phyloP scores from a whole-genome alignment of 2,113 vertebrate genomes.

The Thamnaconus septentrionalis region DNA sequence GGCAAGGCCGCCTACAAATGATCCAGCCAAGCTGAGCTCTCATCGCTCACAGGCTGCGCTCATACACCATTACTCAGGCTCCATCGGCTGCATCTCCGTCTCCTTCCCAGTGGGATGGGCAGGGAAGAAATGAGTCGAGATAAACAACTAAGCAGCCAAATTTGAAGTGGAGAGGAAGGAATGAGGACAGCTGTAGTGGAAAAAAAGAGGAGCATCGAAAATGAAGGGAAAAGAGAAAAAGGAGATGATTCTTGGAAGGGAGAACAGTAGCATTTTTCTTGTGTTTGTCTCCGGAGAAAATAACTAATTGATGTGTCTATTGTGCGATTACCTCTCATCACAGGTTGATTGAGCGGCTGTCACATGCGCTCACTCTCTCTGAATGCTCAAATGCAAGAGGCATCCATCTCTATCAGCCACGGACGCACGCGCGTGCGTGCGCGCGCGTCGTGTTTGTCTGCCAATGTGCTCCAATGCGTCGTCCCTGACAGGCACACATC shows the following conservation, averaged over 20 bases:
- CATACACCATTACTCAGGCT: conserved; percentile 64
- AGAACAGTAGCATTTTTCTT: conserved; percentile 21
- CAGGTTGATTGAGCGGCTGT: conserved; percentile 75
- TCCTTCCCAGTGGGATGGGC: conserved; percentile 48
- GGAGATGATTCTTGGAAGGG: conserved; percentile 60
- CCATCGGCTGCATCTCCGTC: conserved; percentile 59
- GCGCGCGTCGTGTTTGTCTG: not conserved
- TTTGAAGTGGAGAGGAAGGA: conserved; percentile 42
- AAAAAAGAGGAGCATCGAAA: conserved; percentile 32
- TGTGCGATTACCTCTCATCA: conserved; percentile 74
- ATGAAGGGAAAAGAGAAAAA: conserved; percentile 49
- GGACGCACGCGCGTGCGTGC: not conserved
- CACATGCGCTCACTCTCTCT: conserved; percentile 50
- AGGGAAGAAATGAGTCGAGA: conserved; percentile 55
- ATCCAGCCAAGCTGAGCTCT: conserved; percentile 45
- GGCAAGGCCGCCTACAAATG: conserved; percentile 48
- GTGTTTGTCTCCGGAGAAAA: conserved; percentile 56
- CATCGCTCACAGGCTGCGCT: conserved; percentile 59
- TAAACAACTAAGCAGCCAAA: conserved; percentile 60
- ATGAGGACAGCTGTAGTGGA: conserved; percentile 3
- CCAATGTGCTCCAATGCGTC: not conserved
- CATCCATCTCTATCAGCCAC: conserved; percentile 61
- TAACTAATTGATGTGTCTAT: conserved; percentile 74
- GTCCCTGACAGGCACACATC: conserved; percentile 53
- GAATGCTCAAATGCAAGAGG: conserved; percentile 50